Percentiles rank a stretch among this genome's conserved stretches.
Evolutionary conservation across 2,888 invertebrate species (phyloP).

Genomic region (Dione juno): DNA sequence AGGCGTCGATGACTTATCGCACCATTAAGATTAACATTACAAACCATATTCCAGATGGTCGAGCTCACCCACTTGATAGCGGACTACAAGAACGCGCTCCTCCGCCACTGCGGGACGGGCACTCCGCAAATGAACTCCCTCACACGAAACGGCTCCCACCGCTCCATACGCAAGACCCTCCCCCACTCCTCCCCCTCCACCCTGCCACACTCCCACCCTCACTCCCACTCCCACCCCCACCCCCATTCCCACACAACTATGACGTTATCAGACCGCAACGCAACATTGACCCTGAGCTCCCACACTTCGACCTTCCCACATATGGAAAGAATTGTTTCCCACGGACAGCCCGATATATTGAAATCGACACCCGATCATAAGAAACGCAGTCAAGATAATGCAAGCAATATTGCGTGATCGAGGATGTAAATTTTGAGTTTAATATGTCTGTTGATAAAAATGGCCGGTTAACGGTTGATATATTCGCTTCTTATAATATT

Average conservation of each 20-base stretch:
- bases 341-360: slow-evolving; percentile 91
- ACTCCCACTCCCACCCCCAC: slow-evolving; percentile 83
- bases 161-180: slow-evolving; percentile 80
- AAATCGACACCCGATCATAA: slow-evolving; percentile 93
- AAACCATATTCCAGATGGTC: slow-evolving; percentile 84
- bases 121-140: slow-evolving; percentile 92
- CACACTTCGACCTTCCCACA: slow-evolving; percentile 69
- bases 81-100: slow-evolving; percentile 96
- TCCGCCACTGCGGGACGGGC: slow-evolving; percentile 88
- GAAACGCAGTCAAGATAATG: slow-evolving; percentile 70
- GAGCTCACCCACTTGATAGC: slow-evolving; percentile 96
- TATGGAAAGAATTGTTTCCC: slow-evolving; percentile 62
- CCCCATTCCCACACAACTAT: slow-evolving; percentile 83
- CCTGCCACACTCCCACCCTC: slow-evolving; percentile 75
- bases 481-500: no score
- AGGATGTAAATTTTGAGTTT: slow-evolving; percentile 35
- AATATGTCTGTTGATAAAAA: slow-evolving; percentile 24
- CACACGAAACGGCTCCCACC: slow-evolving; percentile 87
- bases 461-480: no score
- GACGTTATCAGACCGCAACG: slow-evolving; percentile 74
- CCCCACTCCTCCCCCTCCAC: slow-evolving; percentile 79
- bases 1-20: no score
- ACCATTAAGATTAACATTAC: no score
- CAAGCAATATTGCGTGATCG: slow-evolving; percentile 71
- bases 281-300: slow-evolving; percentile 69